Base-by-base conservation (phyloP, 2,888 invertebrate genomes). In the Saturnia japonica region DNA sequence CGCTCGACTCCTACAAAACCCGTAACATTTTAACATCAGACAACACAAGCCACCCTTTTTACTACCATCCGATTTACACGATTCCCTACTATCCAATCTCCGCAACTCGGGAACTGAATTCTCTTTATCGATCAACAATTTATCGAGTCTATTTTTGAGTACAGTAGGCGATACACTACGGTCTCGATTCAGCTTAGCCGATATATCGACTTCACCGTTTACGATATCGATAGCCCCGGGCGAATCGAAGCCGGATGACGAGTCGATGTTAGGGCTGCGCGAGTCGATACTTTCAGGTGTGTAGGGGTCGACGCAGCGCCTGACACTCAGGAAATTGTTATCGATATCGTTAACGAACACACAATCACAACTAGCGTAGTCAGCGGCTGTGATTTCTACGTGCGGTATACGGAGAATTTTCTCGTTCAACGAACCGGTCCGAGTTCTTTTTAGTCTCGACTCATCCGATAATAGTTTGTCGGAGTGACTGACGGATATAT, bases 211-310 rank as follows among this genome's bases (percentile, higher is more conserved):
- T 72, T 79, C 68, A 45, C 78, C 73, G 62, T 54, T 86, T 0
- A 86, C 67, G 68, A 91, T 76, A 69, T 92, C 89, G 62, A 82
- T 79, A 8, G 90, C 82, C 74, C 93, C 88, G 12, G 78, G 76
- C 0, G 88, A 73, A 22, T 89, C 90, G 0, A 89, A 88, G 0
- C 83, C 85, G 0, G 85, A 91, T 0, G 82, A 83, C 0, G 80
- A 78, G 57, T 93, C 95, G 0, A 95, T 93, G 73, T 94, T 94
- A 0, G 97, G 97, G 66, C 96, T 96, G 79, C 95, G 96, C 34
- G 97, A 97, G 80, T 97, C 97, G 75, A 96, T 94, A 85, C 97
- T 97, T 81, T 97, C 97, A n/a, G 97, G 97, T 0, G 97, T 97
- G 80, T 97, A 97, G 0, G 97, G 97, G 78, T 97, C 97, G 80